Percentiles rank a stretch among this genome's conserved stretches.
These are phyloP conservation scores for Hirtodrosophila histrioides DNA, from an alignment of 2,888 invertebrate genomes.

Conservation along the genomic window DNA sequence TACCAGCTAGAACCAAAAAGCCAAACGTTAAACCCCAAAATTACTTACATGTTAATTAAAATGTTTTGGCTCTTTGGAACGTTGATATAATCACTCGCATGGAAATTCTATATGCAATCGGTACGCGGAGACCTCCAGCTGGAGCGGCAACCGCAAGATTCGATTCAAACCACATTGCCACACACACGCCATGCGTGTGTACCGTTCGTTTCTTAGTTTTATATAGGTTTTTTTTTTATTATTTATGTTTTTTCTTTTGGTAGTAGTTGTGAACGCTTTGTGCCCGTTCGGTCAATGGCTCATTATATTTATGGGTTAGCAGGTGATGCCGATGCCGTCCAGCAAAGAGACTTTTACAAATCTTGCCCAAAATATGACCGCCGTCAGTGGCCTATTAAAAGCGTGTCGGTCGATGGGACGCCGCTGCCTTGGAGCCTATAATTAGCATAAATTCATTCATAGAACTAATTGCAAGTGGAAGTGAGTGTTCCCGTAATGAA, in stretches of 20 bases:
- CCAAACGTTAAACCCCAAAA: conserved; percentile 52
- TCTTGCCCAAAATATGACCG: conserved; percentile 33
- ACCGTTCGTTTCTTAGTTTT: conserved; percentile 53
- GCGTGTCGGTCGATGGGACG: conserved; percentile 67
- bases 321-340: conserved; percentile 66
- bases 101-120: conserved; percentile 57
- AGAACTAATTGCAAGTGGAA: conserved; percentile 76
- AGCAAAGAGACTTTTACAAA: conserved; percentile 53
- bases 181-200: conserved; percentile 60
- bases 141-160: conserved; percentile 48
- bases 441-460: conserved; percentile 78
- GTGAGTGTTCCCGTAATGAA: conserved; percentile 70
- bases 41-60: conserved; percentile 71
- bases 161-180: conserved; percentile 65
- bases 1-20: conserved; percentile 20
- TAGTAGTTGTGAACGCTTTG: conserved; percentile 43
- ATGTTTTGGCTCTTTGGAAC: conserved; percentile 46
- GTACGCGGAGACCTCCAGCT: conserved; percentile 18
- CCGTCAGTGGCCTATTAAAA: conserved; percentile 66
- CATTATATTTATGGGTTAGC: conserved; percentile 81
- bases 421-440: conserved; percentile 54
- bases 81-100: conserved; percentile 64
- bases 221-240: conserved; percentile 2
- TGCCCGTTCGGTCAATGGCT: conserved; percentile 65
- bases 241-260: conserved; percentile 18